Evolutionary conservation across 2,113 vertebrate genomes (phyloP), one percentile per base, ranked within the genome.

Genomic region (Neodon shergylaensis): DNA sequence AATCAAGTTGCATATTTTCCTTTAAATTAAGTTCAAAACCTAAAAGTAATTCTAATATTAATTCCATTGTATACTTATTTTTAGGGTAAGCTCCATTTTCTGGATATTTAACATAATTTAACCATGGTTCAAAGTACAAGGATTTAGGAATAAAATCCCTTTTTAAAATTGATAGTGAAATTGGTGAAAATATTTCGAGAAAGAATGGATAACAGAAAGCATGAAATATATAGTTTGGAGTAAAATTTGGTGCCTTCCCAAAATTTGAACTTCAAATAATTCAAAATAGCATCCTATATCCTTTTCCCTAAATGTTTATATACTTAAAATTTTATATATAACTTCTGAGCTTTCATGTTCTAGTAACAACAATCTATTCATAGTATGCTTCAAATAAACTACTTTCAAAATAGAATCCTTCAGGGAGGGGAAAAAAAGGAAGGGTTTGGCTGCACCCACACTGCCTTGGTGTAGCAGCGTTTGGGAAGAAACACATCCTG

Each of bases 171-270:
- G 31, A 33, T 36, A 76, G n/a, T 54, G 1, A 76, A 93, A 78
- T n/a, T 31, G 47, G 79, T 83, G 11, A 88, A 90, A 94, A 91
- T 79, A 90, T 90, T 97, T 89, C 39, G 42, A 86, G 83, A 89
- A 33, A 66, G 74, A 26, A 3, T 65, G 77, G 21, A 36, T 82
- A 63, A 49, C 26, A 83, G 79, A 49, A 31, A 8, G 36, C 66
- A 33, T 36, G 79, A 66, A 49, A 7, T n/a, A 66, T 83, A 77
- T n/a, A 90, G 42, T 86, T 39, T 19, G 73, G 7, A 78, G 65
- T 72, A 87, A 81, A 73, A 92, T 76, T 5, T 73, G 21, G n/a
- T 31, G 1, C 7, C 72, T 76, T 28, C 58, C 21, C 49, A 36
- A 90, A 66, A 90, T 88, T 87, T 92, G 92, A 79, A 44, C 33